A percentile compares a stretch with the other conserved stretches of the same genome.
These are phyloP conservation scores for Chalcosyrphus nemorum DNA, from an alignment of 2,888 invertebrate genomes.

Conservation along the genomic window DNA sequence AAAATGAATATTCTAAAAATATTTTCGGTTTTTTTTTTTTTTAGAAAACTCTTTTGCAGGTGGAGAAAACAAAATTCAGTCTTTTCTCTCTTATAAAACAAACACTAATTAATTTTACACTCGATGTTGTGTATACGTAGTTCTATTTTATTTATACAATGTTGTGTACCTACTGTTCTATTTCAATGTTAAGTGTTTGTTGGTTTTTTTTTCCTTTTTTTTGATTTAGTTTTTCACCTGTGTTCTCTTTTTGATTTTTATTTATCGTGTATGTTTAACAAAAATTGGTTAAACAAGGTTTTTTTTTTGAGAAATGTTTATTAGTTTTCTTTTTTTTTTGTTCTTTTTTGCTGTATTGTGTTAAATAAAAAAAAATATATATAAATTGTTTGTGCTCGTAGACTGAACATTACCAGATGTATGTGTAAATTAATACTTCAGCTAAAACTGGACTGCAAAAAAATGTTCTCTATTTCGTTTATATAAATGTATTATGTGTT, in stretches of 20 bases:
- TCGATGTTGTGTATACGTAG: conserved; percentile 42
- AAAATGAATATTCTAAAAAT: neutral
- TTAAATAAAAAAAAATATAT: conserved; percentile 27
- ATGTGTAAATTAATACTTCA: conserved; percentile 46
- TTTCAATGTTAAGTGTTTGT: conserved; percentile 58
- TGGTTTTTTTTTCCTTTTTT: neutral
- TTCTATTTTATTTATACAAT: conserved; percentile 23
- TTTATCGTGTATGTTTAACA: conserved; percentile 41
- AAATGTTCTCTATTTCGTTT: conserved; percentile 43
- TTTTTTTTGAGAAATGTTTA: conserved; percentile 16
- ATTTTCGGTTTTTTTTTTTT: no score
- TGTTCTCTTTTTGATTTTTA: conserved; percentile 3
- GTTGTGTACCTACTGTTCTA: conserved; percentile 44
- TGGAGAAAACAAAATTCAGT: neutral
- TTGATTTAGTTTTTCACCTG: conserved; percentile 29
- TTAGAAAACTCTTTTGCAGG: neutral
- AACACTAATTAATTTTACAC: conserved; percentile 31
- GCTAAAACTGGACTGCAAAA: conserved; percentile 28
- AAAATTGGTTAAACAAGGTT: conserved; percentile 17
- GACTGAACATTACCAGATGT: conserved; percentile 55
- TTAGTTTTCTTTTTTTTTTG: conserved; percentile 8
- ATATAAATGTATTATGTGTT: conserved; percentile 42
- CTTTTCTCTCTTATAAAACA: neutral
- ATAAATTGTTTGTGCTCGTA: conserved; percentile 61
- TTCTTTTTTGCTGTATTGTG: conserved; percentile 29